These are phyloP conservation scores for Acanthiza pusilla DNA, from an alignment of 2,797 vertebrate species.

Conservation along the genomic window DNA sequence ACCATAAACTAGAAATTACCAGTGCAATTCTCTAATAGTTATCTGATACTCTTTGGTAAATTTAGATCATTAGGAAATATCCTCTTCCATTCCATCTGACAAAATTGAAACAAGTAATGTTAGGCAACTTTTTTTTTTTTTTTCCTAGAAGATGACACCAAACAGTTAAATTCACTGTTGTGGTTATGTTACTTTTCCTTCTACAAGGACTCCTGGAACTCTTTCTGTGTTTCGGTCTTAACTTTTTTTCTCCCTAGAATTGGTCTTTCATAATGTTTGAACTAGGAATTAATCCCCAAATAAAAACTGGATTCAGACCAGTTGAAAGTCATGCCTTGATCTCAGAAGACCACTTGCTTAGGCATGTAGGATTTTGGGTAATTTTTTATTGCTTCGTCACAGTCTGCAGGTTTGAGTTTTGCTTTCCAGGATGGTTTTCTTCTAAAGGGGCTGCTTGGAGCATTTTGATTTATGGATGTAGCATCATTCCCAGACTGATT, in stretches of 20 bases:
- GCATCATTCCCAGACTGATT: neutral
- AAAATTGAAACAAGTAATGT: neutral
- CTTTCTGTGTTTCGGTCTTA: neutral
- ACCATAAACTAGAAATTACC: constrained; percentile 27
- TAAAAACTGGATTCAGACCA: neutral
- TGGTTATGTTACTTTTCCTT: neutral
- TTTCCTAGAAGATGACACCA: neutral
- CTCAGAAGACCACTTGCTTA: neutral
- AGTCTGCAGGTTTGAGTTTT: neutral
- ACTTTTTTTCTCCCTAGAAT: neutral
- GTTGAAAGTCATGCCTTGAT: neutral
- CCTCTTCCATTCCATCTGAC: neutral
- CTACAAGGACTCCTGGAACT: neutral
- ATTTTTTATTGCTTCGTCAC: neutral
- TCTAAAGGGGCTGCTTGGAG: neutral
- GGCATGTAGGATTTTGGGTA: neutral
- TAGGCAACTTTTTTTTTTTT: neutral
- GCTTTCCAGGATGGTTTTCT: neutral
- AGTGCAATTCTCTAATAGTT: neutral
- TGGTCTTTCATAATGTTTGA: neutral
- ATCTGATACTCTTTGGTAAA: constrained; percentile 19
- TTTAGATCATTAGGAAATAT: constrained; percentile 18
- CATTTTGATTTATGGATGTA: neutral
- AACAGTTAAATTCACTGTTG: neutral
- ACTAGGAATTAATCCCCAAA: neutral